Conservation (phyloP, 2,113 vertebrate genomes). For the Toxotes chatareus region DNA sequence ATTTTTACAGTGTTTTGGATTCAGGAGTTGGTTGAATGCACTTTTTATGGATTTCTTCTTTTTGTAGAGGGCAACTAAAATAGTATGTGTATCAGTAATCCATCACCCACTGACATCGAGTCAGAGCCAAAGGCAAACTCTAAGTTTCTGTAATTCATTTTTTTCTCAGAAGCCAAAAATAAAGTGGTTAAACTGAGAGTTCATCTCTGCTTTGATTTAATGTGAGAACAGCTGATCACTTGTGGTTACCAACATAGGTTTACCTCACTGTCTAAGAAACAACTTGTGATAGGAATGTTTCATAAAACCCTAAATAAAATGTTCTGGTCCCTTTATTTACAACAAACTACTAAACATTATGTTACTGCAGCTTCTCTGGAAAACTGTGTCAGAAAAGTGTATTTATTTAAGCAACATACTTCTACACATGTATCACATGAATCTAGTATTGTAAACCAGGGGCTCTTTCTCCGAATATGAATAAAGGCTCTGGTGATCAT, state of each 20-base stretch:
- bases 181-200: background rate
- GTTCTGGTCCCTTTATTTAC: background rate
- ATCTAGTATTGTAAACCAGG: no score
- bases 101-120: background rate
- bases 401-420: background rate
- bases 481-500: background rate
- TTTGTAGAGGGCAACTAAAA: background rate
- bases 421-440: no score
- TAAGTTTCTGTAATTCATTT: background rate
- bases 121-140: background rate
- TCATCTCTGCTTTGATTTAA: background rate
- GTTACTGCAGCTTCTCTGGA: background rate
- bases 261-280: background rate
- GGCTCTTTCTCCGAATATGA: no score
- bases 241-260: no score
- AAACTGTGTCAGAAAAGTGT: background rate
- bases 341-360: background rate
- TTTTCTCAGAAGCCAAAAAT: background rate
- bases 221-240: no score
- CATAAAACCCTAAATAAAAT: no score
- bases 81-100: background rate
- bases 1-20: background rate
- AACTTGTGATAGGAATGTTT: no score
- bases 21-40: background rate
- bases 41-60: background rate